Evolutionary conservation across 2,113 vertebrate species (phyloP), one percentile per base, ranked within the genome.

Genomic region (Carassius gibelio): DNA sequence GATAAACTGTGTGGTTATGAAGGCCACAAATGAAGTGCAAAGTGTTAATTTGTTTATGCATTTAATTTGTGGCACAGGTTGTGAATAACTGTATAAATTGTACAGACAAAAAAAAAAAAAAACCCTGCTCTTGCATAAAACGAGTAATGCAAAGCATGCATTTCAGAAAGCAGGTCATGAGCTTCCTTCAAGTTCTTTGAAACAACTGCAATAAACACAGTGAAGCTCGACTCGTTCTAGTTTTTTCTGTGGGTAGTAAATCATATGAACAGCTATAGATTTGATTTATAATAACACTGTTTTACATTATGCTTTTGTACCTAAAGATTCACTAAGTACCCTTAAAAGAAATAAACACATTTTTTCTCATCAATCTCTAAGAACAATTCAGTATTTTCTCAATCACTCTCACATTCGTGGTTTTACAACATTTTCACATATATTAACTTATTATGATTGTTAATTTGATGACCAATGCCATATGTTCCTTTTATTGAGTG

Each of bases 131-230:
- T 21, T 21, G 34, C 38, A 42, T 21, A 10, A 42, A 71, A 21
- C 11, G 21, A 72, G 38, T 68, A 68, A 34, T 36, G 62, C 23
- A 26, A 26, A 26, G 14, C 2, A 68, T 34, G 30, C 1, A 68
- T 68, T 68, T 68, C 30, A 68, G 45, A 48, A 45, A 45, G 42
- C 42, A 45, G 42, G 42, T 45, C 3, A 3, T 45, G 42, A 45
- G 42, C 9, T 45, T 42, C 0, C 38, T 42, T 42, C 38, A 42
- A 42, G 38, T 42, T 42, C 38, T 7, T 45, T 45, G 13, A 23
- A 52, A 76, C 15, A 34, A 55, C 48, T 59, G 75, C 75, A 77
- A n/a, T 77, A 77, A 77, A 48, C 15, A 36, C 15, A 36, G 10
- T 77, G 15, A 59, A 36, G 17, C 2, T 76, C 9, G 23, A 38